These are phyloP conservation scores for Poeciliopsis retropinna DNA, from an alignment of 2,113 vertebrate species.

Conservation along the genomic window DNA sequence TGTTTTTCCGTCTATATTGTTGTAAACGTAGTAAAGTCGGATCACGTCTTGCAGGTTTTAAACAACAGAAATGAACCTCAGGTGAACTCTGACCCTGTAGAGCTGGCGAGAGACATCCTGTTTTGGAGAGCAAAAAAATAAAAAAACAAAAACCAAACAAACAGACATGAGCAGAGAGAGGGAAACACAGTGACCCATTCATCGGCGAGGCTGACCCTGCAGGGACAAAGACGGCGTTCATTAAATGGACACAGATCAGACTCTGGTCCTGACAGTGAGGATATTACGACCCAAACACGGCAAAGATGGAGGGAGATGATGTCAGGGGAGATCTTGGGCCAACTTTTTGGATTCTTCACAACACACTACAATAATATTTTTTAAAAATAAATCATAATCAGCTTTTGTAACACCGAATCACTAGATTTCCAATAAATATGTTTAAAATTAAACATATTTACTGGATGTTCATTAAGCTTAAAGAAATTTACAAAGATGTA, in stretches of 20 bases:
- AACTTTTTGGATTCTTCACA: too few species aligned
- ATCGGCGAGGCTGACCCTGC: conserved; percentile 51
- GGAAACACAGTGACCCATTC: conserved; percentile 52
- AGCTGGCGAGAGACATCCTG: conserved; percentile 20
- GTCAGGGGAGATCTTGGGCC: neutral
- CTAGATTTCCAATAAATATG: too few species aligned
- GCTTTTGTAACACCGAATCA: too few species aligned
- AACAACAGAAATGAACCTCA: conserved; percentile 20
- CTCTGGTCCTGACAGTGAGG: conserved; percentile 25
- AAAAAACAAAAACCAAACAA: conserved; percentile 38
- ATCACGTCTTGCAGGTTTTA: neutral
- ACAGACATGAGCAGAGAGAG: conserved; percentile 32
- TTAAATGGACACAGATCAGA: conserved; percentile 68
- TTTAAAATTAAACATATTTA: too few species aligned
- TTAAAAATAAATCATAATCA: too few species aligned
- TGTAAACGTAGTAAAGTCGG: conserved; percentile 12
- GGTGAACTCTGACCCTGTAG: conserved; percentile 51
- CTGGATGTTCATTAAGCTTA: too few species aligned
- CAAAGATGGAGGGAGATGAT: conserved; percentile 2
- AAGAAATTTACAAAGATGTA: neutral
- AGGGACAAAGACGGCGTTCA: conserved; percentile 57
- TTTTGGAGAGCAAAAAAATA: conserved; percentile 7
- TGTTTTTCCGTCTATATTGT: neutral
- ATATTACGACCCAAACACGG: conserved; percentile 38
- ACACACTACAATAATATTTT: too few species aligned